A percentile compares a stretch with the other conserved stretches of the same genome.
These are phyloP conservation scores for Mustela nigripes DNA, from an alignment of 2,113 vertebrate genomes.

Conservation along the genomic window DNA sequence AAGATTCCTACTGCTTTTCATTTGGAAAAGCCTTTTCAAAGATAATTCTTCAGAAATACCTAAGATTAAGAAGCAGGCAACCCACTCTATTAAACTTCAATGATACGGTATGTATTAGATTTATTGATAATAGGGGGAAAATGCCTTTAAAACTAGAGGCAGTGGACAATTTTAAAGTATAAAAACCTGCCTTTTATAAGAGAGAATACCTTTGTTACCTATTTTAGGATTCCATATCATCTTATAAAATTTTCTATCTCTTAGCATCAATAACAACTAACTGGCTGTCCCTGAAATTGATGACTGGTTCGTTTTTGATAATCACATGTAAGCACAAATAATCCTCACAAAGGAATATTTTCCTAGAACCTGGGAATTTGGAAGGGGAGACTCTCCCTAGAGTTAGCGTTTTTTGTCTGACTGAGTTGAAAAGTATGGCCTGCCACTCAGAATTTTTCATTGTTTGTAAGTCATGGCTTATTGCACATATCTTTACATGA, in stretches of 20 bases:
- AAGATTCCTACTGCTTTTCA: constrained; percentile 35
- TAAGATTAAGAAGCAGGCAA: neutral
- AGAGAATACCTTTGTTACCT: neutral
- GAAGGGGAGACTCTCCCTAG: neutral
- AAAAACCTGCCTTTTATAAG: constrained; percentile 41
- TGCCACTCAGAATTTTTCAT: neutral
- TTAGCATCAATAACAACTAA: neutral
- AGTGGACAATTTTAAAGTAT: neutral
- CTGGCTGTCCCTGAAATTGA: neutral
- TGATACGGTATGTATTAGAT: constrained; percentile 6
- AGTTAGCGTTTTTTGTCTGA: constrained; percentile 1
- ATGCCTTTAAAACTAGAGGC: neutral
- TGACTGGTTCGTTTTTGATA: neutral
- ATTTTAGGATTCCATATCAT: neutral
- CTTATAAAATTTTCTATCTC: constrained; percentile 23
- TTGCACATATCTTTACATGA: neutral
- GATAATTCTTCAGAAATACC: constrained; percentile 27
- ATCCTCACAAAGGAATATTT: constrained; percentile 33
- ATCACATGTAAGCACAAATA: neutral
- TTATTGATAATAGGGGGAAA: neutral
- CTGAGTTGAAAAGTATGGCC: neutral
- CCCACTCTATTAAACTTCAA: neutral
- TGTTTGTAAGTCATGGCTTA: neutral
- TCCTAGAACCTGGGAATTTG: neutral
- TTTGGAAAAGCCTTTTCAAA: constrained; percentile 59